These are phyloP conservation scores for Parnassius glacialis DNA, from an alignment of 2,888 invertebrate species.

Conservation along the genomic window DNA sequence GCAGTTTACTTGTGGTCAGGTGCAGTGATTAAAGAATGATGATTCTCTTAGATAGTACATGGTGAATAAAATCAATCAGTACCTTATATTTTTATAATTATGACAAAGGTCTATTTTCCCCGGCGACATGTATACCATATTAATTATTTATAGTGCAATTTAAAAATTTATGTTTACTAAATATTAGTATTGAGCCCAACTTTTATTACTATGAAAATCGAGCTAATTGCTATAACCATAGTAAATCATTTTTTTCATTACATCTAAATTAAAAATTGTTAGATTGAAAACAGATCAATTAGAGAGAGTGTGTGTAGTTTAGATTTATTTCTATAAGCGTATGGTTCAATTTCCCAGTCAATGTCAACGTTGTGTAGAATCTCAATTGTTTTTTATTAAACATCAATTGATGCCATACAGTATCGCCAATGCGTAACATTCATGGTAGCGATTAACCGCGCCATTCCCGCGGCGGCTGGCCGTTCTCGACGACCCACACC, in stretches of 20 bases:
- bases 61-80: too few species aligned
- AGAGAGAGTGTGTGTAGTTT: constrained; percentile 1
- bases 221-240: too few species aligned
- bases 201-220: too few species aligned
- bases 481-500: constrained; percentile 86
- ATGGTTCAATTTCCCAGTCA: constrained; percentile 23
- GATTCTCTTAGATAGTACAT: too few species aligned
- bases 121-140: too few species aligned
- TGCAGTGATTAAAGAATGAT: too few species aligned
- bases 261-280: constrained; percentile 7
- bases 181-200: too few species aligned
- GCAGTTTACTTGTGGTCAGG: too few species aligned
- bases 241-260: background rate
- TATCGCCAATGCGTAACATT: background rate
- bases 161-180: too few species aligned
- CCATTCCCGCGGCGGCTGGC: constrained; percentile 83
- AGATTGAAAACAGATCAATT: constrained; percentile 7
- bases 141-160: too few species aligned
- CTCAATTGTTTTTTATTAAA: constrained; percentile 7
- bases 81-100: too few species aligned
- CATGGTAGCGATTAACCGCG: constrained; percentile 51
- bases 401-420: background rate
- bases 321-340: constrained; percentile 26
- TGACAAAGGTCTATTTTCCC: too few species aligned
- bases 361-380: constrained; percentile 10